These are phyloP conservation scores for Drosophila punjabiensis DNA, from an alignment of 1,140 invertebrate genomes.

Conservation along the genomic window DNA sequence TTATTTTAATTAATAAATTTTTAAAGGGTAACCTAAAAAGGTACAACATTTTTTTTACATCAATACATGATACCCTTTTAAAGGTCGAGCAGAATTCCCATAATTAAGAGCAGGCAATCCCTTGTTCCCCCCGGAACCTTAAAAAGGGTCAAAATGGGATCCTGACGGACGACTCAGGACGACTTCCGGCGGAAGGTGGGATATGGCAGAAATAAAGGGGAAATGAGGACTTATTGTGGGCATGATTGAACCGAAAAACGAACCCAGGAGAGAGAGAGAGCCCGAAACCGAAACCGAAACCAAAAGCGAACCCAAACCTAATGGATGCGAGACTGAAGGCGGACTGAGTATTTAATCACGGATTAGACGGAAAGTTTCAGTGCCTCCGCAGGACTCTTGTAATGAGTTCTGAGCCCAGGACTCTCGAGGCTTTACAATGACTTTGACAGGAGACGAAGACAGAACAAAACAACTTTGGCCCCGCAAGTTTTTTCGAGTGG, in stretches of 20 bases:
- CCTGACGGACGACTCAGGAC: conserved; percentile 2
- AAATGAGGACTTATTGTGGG: conserved; percentile 24
- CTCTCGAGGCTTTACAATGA: conserved; percentile 52
- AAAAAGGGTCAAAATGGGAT: conserved; percentile 46
- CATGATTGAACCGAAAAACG: conserved; percentile 33
- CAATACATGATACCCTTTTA: conserved; percentile 54
- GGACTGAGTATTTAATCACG: conserved; percentile 61
- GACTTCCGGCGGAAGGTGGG: conserved; percentile 28
- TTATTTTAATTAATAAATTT: too few relatives aligned
- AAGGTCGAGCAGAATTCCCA: conserved; percentile 9
- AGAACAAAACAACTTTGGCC: conserved; percentile 44
- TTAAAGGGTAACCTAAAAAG: neutral
- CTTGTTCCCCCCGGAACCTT: conserved; percentile 4
- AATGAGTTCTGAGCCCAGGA: conserved; percentile 66
- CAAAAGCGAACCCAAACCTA: conserved; percentile 7
- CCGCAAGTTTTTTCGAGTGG: conserved; percentile 46
- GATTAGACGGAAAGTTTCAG: conserved; percentile 58
- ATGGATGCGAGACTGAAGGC: conserved; percentile 13
- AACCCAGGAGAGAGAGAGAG: neutral
- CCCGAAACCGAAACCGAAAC: neutral
- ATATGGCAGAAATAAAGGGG: conserved; percentile 13
- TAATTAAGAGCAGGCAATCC: neutral
- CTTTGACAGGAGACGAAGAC: conserved; percentile 28
- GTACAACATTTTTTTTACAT: neutral
- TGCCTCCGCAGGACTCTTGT: conserved; percentile 42